Base-by-base conservation (phyloP, 2,113 vertebrate species). In the Rhinoptilus africanus region DNA sequence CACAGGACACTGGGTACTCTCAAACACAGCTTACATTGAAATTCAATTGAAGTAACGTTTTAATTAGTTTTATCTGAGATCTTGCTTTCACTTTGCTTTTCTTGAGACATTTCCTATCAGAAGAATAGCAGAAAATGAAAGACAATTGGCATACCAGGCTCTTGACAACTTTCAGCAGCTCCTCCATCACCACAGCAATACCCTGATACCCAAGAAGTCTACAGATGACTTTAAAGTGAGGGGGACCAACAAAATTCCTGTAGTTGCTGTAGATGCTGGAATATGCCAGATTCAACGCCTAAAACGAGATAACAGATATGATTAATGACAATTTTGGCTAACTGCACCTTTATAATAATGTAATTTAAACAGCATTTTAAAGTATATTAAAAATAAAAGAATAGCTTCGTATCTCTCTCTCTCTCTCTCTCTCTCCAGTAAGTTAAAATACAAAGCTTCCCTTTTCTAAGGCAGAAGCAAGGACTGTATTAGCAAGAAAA, bases 181-280 rank as follows among this genome's bases (percentile, higher is more conserved):
- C 99, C 54, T 99, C 99, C 99, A 99, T 99, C 88, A 99, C 99
- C 64, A 99, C 99, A 4, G 99, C 99, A 27, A 99, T 99, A 37
- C 99, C 99, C 96, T 99, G 99, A 88, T 99, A 99, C 32, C 99
- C 99, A 11, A 99, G 97, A 59, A 99, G 98, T 76, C 99, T 97
- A 96, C 99, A 99, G 95, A 99, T 98, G 68, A 98, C 98, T 96
- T 98, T 98, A 72, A 99, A 98, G 90, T 99, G 99, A 9, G 99
- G 98, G 2, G 99, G 98, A 9, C 99, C 99, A 81, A 99, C 98
- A 30, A 99, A 99, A 97, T 99, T 98, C 77, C 98, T 97, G 97
- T 99, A 99, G 96, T 98, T 98, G 97, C 98, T 98, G 51, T 98
- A 99, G 75, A 99, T 99, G 93, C 98, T 99, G 66, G 98, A 99